Conservation (phyloP, 2,888 invertebrate species). For the Hirtodrosophila duncani region DNA sequence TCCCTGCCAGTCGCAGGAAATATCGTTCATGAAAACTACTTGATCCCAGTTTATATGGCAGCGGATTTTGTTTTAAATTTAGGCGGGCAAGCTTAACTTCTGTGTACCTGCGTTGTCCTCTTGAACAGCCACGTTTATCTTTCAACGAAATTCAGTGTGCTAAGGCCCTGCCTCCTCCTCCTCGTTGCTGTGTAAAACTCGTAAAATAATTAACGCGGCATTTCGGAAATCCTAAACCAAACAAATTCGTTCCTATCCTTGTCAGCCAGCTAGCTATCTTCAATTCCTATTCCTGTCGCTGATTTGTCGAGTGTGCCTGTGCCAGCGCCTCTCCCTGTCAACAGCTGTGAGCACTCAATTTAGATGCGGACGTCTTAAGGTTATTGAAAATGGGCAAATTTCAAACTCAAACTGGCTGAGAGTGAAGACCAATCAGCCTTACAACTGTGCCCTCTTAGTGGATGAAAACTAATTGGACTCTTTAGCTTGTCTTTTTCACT, state of each 20-base stretch:
- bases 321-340: slow-evolving; percentile 37
- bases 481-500: neutral
- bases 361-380: slow-evolving; percentile 21
- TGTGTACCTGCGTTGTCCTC: slow-evolving; percentile 23
- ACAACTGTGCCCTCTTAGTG: slow-evolving; percentile 12
- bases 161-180: slow-evolving; percentile 21
- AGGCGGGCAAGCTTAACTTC: slow-evolving; percentile 4
- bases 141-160: slow-evolving; percentile 4
- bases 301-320: slow-evolving; percentile 52
- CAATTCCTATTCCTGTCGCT: slow-evolving; percentile 19
- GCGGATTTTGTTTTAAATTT: slow-evolving; percentile 27
- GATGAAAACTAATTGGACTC: slow-evolving; percentile 52
- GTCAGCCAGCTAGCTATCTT: slow-evolving; percentile 7
- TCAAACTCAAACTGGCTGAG: slow-evolving; percentile 15
- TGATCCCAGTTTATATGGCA: slow-evolving; percentile 38
- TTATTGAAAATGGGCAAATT: slow-evolving; percentile 36
- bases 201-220: slow-evolving; percentile 53
- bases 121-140: slow-evolving; percentile 17
- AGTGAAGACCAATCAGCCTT: slow-evolving; percentile 36
- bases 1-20: slow-evolving; percentile 25
- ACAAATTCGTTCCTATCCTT: slow-evolving; percentile 44
- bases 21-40: slow-evolving; percentile 28
- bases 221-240: slow-evolving; percentile 44
- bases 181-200: slow-evolving; percentile 19
- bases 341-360: slow-evolving; percentile 22